phyloP scores from a whole-genome alignment of 2,113 vertebrate species.

The Zapus hudsonius region DNA sequence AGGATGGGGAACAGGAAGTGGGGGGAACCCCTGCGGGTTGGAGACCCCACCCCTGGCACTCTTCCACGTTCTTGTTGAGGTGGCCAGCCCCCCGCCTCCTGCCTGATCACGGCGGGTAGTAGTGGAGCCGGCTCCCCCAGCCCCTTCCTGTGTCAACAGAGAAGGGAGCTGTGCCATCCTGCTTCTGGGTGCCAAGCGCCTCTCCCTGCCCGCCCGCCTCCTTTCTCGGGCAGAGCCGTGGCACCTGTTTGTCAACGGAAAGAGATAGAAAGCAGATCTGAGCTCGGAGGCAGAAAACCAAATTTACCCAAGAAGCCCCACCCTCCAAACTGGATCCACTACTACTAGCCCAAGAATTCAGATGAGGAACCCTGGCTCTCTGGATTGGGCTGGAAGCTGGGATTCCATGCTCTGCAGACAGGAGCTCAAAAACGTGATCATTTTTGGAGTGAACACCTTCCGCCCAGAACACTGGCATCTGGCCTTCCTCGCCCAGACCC shows the following conservation, averaged over 20 bases:
- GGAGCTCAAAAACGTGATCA: slow-evolving; percentile 45
- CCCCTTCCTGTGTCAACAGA: slow-evolving; percentile 40
- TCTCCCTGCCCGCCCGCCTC: neutral
- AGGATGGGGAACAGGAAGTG: rapidly evolving
- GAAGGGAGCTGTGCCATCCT: slow-evolving; percentile 27
- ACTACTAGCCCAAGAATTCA: slow-evolving; percentile 78
- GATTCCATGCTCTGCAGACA: slow-evolving; percentile 56
- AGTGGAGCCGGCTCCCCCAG: slow-evolving; percentile 73
- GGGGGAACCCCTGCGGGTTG: rapidly evolving
- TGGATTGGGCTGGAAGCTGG: slow-evolving; percentile 77
- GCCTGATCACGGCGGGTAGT: neutral
- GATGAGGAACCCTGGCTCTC: slow-evolving; percentile 75
- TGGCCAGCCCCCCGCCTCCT: neutral
- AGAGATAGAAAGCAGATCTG: neutral
- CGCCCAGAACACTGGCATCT: slow-evolving; percentile 49
- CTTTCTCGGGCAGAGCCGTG: neutral
- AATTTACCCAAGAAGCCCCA: slow-evolving; percentile 1
- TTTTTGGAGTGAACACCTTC: slow-evolving; percentile 24
- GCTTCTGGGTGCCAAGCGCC: neutral
- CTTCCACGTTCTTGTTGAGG: neutral
- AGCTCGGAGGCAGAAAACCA: slow-evolving; percentile 32
- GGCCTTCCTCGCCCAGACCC: slow-evolving; percentile 78
- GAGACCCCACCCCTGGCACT: neutral
- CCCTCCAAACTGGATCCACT: slow-evolving; percentile 79
- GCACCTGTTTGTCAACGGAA: neutral